These are phyloP conservation scores for Datnioides undecimradiatus DNA, from an alignment of 2,113 vertebrate genomes.

Conservation along the genomic window DNA sequence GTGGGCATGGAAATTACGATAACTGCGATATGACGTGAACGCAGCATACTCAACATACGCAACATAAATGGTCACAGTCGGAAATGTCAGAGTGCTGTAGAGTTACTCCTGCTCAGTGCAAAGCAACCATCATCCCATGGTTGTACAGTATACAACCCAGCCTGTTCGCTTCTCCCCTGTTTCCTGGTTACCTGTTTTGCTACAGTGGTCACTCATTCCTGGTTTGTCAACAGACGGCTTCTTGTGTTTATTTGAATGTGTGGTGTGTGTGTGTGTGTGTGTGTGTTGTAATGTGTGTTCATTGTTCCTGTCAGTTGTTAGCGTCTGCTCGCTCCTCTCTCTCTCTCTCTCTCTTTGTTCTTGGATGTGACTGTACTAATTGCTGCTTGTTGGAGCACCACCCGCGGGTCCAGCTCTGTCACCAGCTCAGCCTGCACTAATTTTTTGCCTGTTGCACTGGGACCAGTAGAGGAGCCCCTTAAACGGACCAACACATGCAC, in stretches of 20 bases:
- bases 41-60: not conserved
- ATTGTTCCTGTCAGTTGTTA: constrained; percentile 2
- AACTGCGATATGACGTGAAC: not conserved
- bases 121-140: not conserved
- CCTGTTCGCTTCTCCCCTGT: not conserved
- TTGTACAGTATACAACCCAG: not conserved
- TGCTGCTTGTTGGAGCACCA: constrained; percentile 20
- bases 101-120: not conserved
- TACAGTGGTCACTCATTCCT: not conserved
- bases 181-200: not conserved
- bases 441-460: constrained; percentile 44
- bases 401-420: constrained; percentile 16
- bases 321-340: constrained; percentile 9
- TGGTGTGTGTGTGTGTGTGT: constrained; percentile 12
- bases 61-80: not conserved
- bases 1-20: not conserved
- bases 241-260: not conserved
- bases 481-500: constrained; percentile 48
- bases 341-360: constrained; percentile 29
- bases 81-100: not conserved
- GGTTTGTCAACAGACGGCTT: not conserved
- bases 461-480: constrained; percentile 29
- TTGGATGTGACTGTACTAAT: constrained; percentile 44
- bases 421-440: constrained; percentile 33
- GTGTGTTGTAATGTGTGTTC: not conserved